A percentile compares a stretch with the other conserved stretches of the same genome.
These are phyloP conservation scores for Cygnus atratus DNA, from an alignment of 2,113 vertebrate genomes.

Conservation along the genomic window DNA sequence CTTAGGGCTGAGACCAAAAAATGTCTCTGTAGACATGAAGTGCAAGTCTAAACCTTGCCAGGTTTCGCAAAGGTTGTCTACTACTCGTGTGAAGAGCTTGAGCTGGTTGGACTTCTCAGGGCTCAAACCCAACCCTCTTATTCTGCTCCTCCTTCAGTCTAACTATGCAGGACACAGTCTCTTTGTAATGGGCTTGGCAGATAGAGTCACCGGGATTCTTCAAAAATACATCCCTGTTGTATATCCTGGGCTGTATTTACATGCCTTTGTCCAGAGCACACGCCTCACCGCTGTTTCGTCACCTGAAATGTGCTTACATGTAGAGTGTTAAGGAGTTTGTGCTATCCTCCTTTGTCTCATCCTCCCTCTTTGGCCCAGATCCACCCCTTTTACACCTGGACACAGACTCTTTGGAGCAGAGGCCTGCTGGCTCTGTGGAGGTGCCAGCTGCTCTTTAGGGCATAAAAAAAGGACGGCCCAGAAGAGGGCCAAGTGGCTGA, in stretches of 20 bases:
- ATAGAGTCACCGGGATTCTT: background rate
- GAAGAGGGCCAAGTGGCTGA: background rate
- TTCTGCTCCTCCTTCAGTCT: background rate
- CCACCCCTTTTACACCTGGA: background rate
- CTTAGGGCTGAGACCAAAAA: background rate
- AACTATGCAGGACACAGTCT: background rate
- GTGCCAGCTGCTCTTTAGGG: slow-evolving; percentile 2
- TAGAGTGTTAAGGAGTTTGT: background rate
- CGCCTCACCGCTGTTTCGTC: background rate
- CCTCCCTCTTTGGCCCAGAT: background rate
- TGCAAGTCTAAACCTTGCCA: rapidly evolving
- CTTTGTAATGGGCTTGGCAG: background rate
- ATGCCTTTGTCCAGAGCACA: background rate
- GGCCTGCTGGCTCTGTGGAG: background rate
- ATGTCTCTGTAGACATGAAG: background rate
- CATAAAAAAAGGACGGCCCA: background rate
- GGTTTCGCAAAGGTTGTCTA: background rate
- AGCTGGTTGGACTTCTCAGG: background rate
- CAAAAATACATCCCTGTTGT: background rate
- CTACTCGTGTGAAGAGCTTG: background rate
- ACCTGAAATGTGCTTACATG: background rate
- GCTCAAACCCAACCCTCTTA: background rate
- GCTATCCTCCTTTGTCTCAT: background rate
- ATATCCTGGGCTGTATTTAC: background rate
- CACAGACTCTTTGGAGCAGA: background rate